Conservation (phyloP, 2,888 invertebrate genomes). For the Ennomos erosarius region DNA sequence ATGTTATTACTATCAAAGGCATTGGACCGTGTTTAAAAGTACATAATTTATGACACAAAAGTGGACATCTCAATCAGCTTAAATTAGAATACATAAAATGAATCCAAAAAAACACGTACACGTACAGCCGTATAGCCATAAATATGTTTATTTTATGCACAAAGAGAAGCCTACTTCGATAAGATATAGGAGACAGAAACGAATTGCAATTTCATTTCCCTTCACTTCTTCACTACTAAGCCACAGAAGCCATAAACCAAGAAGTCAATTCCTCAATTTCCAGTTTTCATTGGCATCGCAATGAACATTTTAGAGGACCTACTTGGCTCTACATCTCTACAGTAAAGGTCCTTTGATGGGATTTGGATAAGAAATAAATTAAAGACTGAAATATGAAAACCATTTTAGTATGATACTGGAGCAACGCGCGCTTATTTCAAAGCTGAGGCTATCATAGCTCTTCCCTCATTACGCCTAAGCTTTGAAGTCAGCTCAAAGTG, state of each 20-base stretch:
- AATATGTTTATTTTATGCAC: constrained; percentile 14
- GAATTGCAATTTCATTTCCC: constrained; percentile 49
- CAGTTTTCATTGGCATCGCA: not conserved
- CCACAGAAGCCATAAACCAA: too few species aligned
- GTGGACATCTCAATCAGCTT: too few species aligned
- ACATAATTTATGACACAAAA: too few species aligned
- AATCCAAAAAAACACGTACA: constrained; percentile 6
- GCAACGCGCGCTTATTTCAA: too few species aligned
- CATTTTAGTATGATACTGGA: too few species aligned
- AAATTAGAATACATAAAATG: not conserved
- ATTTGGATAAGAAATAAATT: too few species aligned
- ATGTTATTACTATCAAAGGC: too few species aligned
- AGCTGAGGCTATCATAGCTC: not conserved
- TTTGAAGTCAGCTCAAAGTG: constrained; percentile 37
- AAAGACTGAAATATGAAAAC: too few species aligned
- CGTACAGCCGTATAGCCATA: constrained; percentile 12
- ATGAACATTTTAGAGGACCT: not conserved
- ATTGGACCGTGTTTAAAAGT: too few species aligned
- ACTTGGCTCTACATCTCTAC: too few species aligned
- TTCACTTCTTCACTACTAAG: constrained; percentile 11
- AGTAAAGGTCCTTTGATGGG: too few species aligned
- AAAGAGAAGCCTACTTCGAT: constrained; percentile 1
- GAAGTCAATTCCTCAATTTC: constrained; percentile 9
- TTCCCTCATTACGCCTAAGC: constrained; percentile 11
- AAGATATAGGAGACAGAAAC: constrained; percentile 14